Base-by-base conservation (phyloP, 2,797 vertebrate species). In the Myotis findleyi region DNA sequence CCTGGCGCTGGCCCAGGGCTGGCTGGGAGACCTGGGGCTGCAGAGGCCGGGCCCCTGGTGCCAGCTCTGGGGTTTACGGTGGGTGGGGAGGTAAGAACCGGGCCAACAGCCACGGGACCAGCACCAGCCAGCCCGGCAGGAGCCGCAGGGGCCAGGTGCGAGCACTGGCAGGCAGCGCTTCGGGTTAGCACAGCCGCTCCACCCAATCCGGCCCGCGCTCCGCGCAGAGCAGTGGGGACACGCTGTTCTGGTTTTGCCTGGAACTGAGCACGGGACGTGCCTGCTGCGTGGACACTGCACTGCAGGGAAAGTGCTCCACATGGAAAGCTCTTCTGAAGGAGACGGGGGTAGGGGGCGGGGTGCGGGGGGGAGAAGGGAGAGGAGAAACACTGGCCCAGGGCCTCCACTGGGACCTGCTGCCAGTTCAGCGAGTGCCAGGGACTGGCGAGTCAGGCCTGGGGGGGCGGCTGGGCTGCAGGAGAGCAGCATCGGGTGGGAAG, bases 151-250 rank as follows among this genome's bases (percentile, higher is more conserved):
- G 33, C 41, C 33, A 18, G 53, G 23, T 1, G 1, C 3, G 20
- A 2, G 69, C 12, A 62, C 2, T 25, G 13, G 1, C 0, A 1
- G 44, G 18, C 13, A 2, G 18, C 18, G 30, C 59, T 12, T 71
- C 47, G 25, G 16, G 44, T 38, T 49, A 53, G 12, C 12, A 18
- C 33, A 55, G 13, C 1, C 1, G 44, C 38, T 30, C 30, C 25
- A 5, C n/a, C 33, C 16, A 0, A 33, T 6, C 57, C 25, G n/a
- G 64, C 1, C 59, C 83, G 47, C 14, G 53, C 68, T 71, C 53
- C 30, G 18, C 9, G 21, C 13, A 59, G 55, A 76, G 38, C 14
- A 2, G 5, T n/a, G 23, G 21, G 23, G 3, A 27, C 10, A 2
- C 2, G 6, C 0, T 72, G 6, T 13, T 83, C 73, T 12, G 71